A percentile compares a stretch with the other conserved stretches of the same genome.
phyloP scores from a whole-genome alignment of 2,113 vertebrate species.

The Pyrgilauda ruficollis region DNA sequence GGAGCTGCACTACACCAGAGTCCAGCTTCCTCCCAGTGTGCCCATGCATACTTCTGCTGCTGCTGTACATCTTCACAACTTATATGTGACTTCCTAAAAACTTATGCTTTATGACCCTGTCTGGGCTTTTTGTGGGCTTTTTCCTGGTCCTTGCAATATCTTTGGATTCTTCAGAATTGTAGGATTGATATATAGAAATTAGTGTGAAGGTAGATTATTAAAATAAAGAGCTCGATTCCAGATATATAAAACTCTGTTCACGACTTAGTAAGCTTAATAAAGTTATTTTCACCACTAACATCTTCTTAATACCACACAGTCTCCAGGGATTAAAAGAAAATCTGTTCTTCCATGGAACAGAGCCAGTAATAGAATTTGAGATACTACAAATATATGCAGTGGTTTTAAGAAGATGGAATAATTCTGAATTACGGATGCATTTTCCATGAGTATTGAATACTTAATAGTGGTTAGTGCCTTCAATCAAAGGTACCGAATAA shows the following conservation, averaged over 20 bases:
- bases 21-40: accelerated
- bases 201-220: not conserved
- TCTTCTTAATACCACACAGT: not conserved
- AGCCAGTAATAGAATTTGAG: not conserved
- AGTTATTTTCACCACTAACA: not conserved
- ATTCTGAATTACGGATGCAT: not conserved
- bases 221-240: not conserved
- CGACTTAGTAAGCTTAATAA: not conserved
- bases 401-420: not conserved
- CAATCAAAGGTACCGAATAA: not conserved
- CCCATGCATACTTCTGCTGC: not conserved
- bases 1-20: not conserved
- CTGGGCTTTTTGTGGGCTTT: accelerated
- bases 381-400: not conserved
- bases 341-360: not conserved
- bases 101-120: not conserved
- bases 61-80: not conserved
- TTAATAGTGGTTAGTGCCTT: not conserved
- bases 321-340: not conserved
- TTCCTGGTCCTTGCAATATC: not conserved
- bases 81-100: not conserved
- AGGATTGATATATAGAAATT: not conserved
- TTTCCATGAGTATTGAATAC: not conserved
- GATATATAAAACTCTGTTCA: not conserved
- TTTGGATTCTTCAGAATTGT: not conserved